Evolutionary conservation across 64 coral and sea anemone species (phyloP).

Genomic region (Montipora sp.): DNA sequence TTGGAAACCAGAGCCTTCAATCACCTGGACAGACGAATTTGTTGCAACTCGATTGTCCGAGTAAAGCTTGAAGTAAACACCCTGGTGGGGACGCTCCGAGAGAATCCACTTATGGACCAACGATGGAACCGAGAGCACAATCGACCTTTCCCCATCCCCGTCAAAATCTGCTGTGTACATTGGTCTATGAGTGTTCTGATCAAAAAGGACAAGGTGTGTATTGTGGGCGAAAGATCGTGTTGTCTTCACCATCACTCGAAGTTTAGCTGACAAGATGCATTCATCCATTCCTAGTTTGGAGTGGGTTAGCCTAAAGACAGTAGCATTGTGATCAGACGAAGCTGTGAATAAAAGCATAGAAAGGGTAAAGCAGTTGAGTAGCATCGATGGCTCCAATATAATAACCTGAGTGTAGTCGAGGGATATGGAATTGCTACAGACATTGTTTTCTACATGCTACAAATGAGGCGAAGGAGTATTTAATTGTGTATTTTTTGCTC

Average conservation of each 20-base stretch:
- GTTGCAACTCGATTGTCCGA: background rate
- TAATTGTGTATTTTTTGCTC: too few species aligned
- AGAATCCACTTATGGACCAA: constrained; percentile 31
- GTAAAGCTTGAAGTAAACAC: constrained; percentile 2
- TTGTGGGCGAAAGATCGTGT: background rate
- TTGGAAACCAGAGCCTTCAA: background rate
- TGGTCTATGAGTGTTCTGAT: background rate
- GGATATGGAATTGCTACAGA: too few species aligned
- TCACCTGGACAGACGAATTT: background rate
- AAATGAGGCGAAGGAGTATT: too few species aligned
- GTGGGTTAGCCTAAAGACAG: constrained; percentile 1
- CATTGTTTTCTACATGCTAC: too few species aligned
- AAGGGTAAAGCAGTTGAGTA: background rate
- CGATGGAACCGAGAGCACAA: background rate
- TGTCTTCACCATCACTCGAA: background rate
- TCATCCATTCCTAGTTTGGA: background rate
- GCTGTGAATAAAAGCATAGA: background rate
- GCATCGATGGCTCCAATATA: too few species aligned
- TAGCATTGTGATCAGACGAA: background rate
- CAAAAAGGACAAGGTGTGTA: constrained; percentile 1
- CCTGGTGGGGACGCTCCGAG: background rate
- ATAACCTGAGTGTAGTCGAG: too few species aligned
- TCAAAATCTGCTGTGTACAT: background rate
- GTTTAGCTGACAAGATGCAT: background rate
- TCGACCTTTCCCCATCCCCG: background rate